Evolutionary conservation across 2,888 invertebrate species (phyloP), one percentile per base, ranked within the genome.

Genomic region (Crepidodera aurea): DNA sequence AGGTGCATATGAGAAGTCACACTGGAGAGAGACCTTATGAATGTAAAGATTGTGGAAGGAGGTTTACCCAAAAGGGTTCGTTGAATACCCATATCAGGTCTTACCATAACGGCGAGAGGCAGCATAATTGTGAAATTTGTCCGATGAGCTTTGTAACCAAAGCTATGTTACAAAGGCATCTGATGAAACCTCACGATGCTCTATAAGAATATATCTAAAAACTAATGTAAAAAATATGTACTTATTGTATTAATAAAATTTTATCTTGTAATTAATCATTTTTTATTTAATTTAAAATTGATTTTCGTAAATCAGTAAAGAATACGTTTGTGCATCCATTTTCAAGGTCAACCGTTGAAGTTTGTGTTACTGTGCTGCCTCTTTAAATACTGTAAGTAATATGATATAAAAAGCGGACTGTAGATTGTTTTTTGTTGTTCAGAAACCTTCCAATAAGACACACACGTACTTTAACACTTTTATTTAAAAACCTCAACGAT

Each of bases 21-120:
- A 77, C 73, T 2, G 73, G 85, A 10, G 85, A 85, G 66, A 79
- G 81, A 64, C 78, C 81, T 34, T 39, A 69, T 29, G 69, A 83
- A 82, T 86, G 86, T 62, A 82, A 83, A 10, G 79, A 82, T 56
- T 87, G 87, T 62, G 83, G 83, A 32, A 67, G 69, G 46, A 71
- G 69, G n/a, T 78, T 74, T 62, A 71, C 73, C 16, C 48, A 48
- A 27, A 48, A 48, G 22, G 82, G 83, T 2, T 82, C 83, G 1
- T 73, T 85, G 12, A 83, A 82, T 7, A 82, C 48, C 1, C 48
- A 48, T 16, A 29, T 48, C 3, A 27, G 19, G 15, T 83, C 66
- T 8, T 67, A 66, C 16, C 69, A 69, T 34, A 69, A 65, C 5
- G 66, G 63, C 2, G 67, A 65, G 18, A 59, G 65, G 15, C 70